Base-by-base conservation (phyloP, 2,797 vertebrate genomes). In the Bradypodion ventrale region DNA sequence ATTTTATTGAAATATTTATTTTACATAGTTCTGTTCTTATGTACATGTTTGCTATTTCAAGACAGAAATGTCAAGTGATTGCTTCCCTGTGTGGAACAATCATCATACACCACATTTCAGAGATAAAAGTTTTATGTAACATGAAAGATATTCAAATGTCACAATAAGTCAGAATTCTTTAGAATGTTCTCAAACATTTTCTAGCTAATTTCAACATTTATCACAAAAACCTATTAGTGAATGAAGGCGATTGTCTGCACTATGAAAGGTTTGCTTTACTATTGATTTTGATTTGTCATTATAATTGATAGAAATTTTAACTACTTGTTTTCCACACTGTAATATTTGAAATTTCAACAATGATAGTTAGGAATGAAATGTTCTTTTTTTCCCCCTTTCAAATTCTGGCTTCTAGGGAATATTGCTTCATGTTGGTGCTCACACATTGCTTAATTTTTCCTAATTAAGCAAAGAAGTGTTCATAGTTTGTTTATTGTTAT, bases 21-120 rank as follows among this genome's bases (percentile, higher is more conserved):
- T 72, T 89, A 87, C 72, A 59, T 89, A 59, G 5, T 56, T 1
- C 63, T 68, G 9, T 60, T 72, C 52, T 60, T 52, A 60, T 66
- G 46, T 81, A 25, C 35, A 83, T 56, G 62, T 52, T 75, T n/a
- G 0, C 29, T 32, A 42, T 21, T 46, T 73, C 56, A 73, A 81
- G 2, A 44, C 35, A 23, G 37, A 40, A 46, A 75, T 15, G 13
- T 65, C 13, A 49, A 65, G 72, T 69, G 75, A 69, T 75, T 77
- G 4, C 62, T 68, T 56, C 42, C 62, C 82, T 68, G 46, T 76
- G 44, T 75, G 63, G 37, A 68, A 44, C 10, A 37, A 27, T 35
- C 25, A 37, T 27, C 60, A 21, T 49, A 65, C 23, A 65, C 35
- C 44, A 65, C 46, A 63, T 8, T 23, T 52, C 80, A 82, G 16